Base-by-base conservation (phyloP, 2,113 vertebrate species). In the Otus sunia region DNA sequence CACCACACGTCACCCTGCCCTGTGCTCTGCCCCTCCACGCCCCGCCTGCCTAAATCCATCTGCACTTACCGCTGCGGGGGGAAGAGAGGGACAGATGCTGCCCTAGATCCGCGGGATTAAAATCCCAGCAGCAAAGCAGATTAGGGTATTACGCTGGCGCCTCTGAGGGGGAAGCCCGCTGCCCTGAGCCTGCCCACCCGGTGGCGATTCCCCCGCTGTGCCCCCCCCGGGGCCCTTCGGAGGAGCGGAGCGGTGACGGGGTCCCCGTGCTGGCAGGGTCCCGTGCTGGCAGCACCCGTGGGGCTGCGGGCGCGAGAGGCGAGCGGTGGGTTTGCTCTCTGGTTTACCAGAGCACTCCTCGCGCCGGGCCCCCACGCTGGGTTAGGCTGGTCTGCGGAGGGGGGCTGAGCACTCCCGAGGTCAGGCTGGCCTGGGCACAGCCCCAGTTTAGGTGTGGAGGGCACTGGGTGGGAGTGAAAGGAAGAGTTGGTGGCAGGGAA, bases 51-150 rank as follows among this genome's bases (percentile, higher is more conserved):
- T 85, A 91, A 73, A 97, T 93, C 86, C 64, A 43, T 86, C 69
- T 39, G 85, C 60, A 49, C 95, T 90, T 55, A 58, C 77, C 59
- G 26, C 12, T n/a, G 71, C 22, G 45, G 90, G 92, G 94, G 84
- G 91, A 90, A 67, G 88, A 96, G 90, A 80, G 93, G 96, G 95
- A 96, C 97, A 98, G 98, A 97, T 97, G 97, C 97, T 98, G 98
- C 62, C 98, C 97, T 97, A 97, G 97, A 98, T 98, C 96, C 82
- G 79, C 3, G 34, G 97, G 98, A 98, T 98, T 98, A 98, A 96
- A 86, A 75, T 97, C 88, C 96, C 73, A 91, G 90, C 93, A 90
- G 93, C 92, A 98, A 98, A 98, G 97, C 94, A 97, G 98, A 98
- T 98, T 98, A 98, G 92, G 88, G 93, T 79, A 94, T 97, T 98